Evolutionary conservation across 2,113 vertebrate species (phyloP).

Genomic region (Hippocampus mohnikei): DNA sequence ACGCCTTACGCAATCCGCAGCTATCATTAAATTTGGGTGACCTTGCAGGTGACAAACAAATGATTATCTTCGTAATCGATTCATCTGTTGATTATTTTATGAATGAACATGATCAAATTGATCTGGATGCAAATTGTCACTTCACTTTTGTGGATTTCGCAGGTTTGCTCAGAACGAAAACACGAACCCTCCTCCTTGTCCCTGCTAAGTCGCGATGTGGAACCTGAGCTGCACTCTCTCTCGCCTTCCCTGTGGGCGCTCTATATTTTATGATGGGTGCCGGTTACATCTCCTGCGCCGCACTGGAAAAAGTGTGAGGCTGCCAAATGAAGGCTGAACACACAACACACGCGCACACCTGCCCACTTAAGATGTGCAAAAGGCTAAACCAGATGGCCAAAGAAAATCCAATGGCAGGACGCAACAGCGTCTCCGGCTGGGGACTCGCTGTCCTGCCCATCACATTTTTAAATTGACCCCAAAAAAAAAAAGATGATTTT

Average conservation of each 20-base stretch:
- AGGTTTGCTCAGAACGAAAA: background rate
- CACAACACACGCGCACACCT: background rate
- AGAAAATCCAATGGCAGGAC: no score
- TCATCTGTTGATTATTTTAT: no score
- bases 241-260: slow-evolving; percentile 23
- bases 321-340: background rate
- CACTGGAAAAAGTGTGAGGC: background rate
- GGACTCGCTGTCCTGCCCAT: no score
- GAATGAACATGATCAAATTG: no score
- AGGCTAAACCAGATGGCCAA: no score
- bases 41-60: no score
- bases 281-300: slow-evolving; percentile 40
- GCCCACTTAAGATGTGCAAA: no score
- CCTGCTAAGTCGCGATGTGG: slow-evolving; percentile 40
- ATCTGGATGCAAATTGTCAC: background rate
- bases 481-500: background rate
- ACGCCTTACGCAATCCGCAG: background rate
- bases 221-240: slow-evolving; percentile 29
- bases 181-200: slow-evolving; percentile 15
- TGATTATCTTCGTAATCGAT: no score
- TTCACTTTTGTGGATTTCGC: background rate
- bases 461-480: no score
- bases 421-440: background rate
- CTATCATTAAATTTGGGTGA: background rate
- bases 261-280: slow-evolving; percentile 55